Base-by-base conservation (phyloP, 2,113 vertebrate species). In the Mixornis gularis region DNA sequence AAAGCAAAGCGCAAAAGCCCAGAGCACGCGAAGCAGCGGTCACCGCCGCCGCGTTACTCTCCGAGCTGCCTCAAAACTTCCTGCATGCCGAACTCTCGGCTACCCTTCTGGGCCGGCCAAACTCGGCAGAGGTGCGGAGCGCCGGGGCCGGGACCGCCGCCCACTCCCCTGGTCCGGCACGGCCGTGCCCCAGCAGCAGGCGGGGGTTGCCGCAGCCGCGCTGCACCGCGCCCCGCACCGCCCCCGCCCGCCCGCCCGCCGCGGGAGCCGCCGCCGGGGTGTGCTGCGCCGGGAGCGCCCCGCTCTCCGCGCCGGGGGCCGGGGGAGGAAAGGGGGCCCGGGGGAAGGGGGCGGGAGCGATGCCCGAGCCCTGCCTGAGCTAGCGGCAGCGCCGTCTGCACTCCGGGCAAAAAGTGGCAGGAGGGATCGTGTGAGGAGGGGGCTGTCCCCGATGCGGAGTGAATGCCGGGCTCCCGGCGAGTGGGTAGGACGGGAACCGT, bases 31-130 rank as follows among this genome's bases (percentile, higher is more conserved):
- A 60, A 46, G 78, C 55, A 29, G 93, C 76, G 38, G 13, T 7
- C 64, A 9, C 25, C 43, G 92, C 56, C 24, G 72, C 91, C 15
- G 79, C 34, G 74, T 73, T 96, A 87, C n/a, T 89, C n/a, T 30
- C 84, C 72, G 27, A 64, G 93, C 89, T 76, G 66, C 68, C 81
- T 79, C 32, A 93, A 80, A 90, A 96, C 97, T 97, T 95, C 97
- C 95, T 94, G 91, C 94, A 53, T 4, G 87, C 94, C 32, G 62
- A 94, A 95, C 94, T 97, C 87, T 82, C n/a, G 18, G 58, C 74
- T 32, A 69, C 72, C 13, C 36, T 25, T 51, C 71, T 77, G 89
- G 44, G 86, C 83, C 68, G 55, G 44, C 68, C 77, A 1, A 59
- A 40, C 66, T 29, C 76, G 43, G 73, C 72, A 10, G 85, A 93